Evolutionary conservation across 2,797 vertebrate genomes (phyloP).

Genomic region (Chromis chromis): DNA sequence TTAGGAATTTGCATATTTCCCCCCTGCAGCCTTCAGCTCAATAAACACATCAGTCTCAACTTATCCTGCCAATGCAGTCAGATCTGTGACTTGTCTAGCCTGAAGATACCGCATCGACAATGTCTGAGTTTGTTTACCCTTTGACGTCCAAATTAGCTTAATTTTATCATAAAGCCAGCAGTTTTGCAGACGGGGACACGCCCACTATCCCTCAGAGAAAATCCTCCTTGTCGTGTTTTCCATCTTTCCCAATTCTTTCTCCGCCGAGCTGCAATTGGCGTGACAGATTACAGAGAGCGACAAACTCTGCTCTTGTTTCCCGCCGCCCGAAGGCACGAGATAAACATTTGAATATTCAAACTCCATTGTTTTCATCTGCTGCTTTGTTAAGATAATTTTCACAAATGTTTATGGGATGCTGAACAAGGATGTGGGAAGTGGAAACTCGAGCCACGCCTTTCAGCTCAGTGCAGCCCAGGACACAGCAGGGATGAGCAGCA

Average conservation of each 20-base stretch:
- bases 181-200: constrained; percentile 11
- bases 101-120: not conserved
- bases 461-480: not conserved
- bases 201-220: constrained; percentile 17
- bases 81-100: constrained; percentile 9
- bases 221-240: constrained; percentile 41
- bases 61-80: constrained; percentile 7
- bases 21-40: not conserved
- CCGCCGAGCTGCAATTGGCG: constrained; percentile 28
- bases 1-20: constrained; percentile 19
- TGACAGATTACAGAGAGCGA: constrained; percentile 34
- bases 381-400: constrained; percentile 40
- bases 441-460: constrained; percentile 9
- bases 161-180: constrained; percentile 26
- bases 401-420: constrained; percentile 7
- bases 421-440: not conserved
- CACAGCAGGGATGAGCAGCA: not conserved
- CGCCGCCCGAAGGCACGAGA: not conserved
- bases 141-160: constrained; percentile 27
- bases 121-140: constrained; percentile 25
- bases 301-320: constrained; percentile 37
- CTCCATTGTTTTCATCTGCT: constrained; percentile 31
- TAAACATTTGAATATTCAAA: constrained; percentile 46
- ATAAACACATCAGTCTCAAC: constrained; percentile 2
- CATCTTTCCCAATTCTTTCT: constrained; percentile 45